Conservation (phyloP, 1,140 invertebrate genomes). For the Polyergus mexicanus region DNA sequence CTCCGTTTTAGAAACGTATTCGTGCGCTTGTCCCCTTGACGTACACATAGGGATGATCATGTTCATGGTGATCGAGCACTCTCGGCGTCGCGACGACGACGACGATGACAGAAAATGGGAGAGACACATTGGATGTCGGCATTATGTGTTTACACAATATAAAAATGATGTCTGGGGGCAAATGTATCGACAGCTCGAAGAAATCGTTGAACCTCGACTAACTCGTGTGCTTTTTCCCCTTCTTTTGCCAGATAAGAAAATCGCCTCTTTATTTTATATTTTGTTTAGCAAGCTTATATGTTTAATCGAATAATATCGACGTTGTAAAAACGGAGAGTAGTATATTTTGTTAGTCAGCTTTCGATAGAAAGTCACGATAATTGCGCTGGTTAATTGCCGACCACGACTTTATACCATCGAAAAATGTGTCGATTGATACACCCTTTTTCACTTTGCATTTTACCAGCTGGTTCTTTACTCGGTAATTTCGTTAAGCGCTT, state of each 20-base stretch:
- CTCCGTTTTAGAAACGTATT: slow-evolving; percentile 41
- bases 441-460: slow-evolving; percentile 18
- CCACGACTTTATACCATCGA: slow-evolving; percentile 2
- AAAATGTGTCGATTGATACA: slow-evolving; percentile 26
- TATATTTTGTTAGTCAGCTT: neutral
- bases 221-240: neutral
- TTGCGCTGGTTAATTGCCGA: slow-evolving; percentile 12
- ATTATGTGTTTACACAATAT: slow-evolving; percentile 58
- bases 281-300: neutral
- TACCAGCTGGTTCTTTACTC: neutral
- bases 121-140: slow-evolving; percentile 55
- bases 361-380: neutral
- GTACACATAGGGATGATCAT: neutral
- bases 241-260: neutral
- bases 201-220: slow-evolving; percentile 28
- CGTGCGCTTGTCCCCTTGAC: neutral
- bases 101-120: slow-evolving; percentile 58
- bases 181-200: slow-evolving; percentile 24
- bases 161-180: neutral
- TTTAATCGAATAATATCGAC: neutral
- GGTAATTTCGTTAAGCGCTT: slow-evolving; percentile 44
- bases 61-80: slow-evolving; percentile 63
- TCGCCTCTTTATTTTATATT: neutral
- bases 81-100: slow-evolving; percentile 60
- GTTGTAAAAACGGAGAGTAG: neutral